A percentile compares a stretch with the other conserved stretches of the same genome.
Conservation (phyloP, 1,140 invertebrate species). For the Pseudomyrmex gracilis region DNA sequence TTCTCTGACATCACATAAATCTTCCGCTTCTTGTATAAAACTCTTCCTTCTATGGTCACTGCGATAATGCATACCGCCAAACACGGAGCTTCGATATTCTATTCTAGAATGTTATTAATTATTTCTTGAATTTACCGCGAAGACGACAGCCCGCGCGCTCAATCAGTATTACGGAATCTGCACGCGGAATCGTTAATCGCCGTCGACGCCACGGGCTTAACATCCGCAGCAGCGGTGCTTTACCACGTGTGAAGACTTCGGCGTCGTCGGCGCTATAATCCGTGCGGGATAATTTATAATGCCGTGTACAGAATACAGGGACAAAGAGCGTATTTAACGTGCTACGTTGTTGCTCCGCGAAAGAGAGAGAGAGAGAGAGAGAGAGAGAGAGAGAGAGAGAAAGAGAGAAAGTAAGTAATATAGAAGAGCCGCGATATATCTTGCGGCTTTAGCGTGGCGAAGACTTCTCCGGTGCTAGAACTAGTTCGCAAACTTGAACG, state of each 20-base stretch:
- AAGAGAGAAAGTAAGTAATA: background rate
- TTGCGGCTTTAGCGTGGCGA: conserved; percentile 10
- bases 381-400: background rate
- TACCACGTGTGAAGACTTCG: conserved; percentile 2
- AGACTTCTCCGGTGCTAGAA: conserved; percentile 12
- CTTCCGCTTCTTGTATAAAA: background rate
- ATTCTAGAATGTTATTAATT: background rate
- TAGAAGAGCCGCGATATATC: background rate
- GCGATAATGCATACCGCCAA: background rate
- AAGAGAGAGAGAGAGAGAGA: background rate
- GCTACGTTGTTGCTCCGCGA: background rate
- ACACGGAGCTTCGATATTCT: background rate
- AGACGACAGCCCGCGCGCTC: background rate
- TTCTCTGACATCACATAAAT: no score
- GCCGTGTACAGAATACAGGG: background rate
- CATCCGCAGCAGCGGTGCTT: background rate
- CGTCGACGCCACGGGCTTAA: background rate
- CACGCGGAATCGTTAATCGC: conserved; percentile 8
- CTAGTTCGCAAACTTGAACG: conserved; percentile 58
- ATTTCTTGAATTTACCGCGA: background rate
- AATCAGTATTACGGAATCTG: conserved; percentile 13
- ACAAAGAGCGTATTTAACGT: conserved; percentile 38
- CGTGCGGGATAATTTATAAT: conserved; percentile 25
- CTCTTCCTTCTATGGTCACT: background rate
- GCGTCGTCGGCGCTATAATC: background rate